phyloP scores from a whole-genome alignment of 2,113 vertebrate genomes.

The Argyrosomus japonicus region DNA sequence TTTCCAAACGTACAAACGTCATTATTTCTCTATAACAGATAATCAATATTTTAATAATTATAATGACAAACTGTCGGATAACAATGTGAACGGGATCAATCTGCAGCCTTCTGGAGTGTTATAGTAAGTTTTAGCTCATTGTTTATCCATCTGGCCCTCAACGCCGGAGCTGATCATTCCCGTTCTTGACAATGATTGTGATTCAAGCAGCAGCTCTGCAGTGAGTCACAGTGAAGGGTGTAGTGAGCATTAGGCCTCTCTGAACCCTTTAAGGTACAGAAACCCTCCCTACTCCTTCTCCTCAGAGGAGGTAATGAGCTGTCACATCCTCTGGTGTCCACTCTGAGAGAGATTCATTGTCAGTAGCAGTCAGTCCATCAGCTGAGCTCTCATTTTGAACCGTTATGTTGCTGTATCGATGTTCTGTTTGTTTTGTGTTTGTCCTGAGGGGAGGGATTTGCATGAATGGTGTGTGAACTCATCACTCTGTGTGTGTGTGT shows the following conservation, averaged over 20 bases:
- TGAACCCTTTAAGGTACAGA: background rate
- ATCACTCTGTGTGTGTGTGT: background rate
- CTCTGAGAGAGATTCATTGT: slow-evolving; percentile 1
- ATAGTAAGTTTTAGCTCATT: background rate
- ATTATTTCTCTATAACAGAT: too few relatives aligned
- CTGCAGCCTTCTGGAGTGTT: background rate
- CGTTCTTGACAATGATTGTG: too few relatives aligned
- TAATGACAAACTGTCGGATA: too few relatives aligned
- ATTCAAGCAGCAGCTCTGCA: too few relatives aligned
- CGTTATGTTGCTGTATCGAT: background rate
- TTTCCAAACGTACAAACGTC: too few relatives aligned
- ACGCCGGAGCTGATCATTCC: too few relatives aligned
- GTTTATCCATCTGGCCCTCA: background rate
- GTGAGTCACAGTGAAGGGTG: background rate
- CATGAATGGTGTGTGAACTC: slow-evolving; percentile 15
- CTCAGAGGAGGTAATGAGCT: background rate
- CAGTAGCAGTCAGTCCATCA: background rate
- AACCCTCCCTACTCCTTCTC: too few relatives aligned
- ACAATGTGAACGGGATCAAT: too few relatives aligned
- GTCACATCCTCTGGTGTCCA: background rate
- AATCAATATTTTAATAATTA: too few relatives aligned
- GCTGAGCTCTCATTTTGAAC: background rate
- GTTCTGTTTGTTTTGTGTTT: slow-evolving; percentile 13
- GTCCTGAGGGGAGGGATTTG: background rate
- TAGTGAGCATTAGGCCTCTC: background rate